phyloP scores from a whole-genome alignment of 2,888 invertebrate genomes.

The Amphipyra berbera region DNA sequence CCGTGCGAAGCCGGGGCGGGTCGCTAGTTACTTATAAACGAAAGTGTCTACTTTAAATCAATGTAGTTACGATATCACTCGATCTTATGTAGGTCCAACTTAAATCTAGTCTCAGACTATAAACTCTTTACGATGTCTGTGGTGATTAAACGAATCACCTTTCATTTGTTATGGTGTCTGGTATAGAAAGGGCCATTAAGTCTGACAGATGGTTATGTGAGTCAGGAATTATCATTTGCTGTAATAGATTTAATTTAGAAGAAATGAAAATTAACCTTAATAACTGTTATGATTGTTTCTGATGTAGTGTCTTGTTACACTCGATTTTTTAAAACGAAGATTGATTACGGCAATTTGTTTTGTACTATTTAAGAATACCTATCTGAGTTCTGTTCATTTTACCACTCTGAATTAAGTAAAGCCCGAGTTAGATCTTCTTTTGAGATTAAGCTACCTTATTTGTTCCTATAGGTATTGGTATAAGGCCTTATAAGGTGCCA shows the following conservation, averaged over 20 bases:
- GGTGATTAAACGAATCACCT: constrained; percentile 4
- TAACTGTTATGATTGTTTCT: background rate
- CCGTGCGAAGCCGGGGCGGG: too few species aligned
- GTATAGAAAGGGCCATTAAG: constrained; percentile 1
- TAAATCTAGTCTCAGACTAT: constrained; percentile 7
- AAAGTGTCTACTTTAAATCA: background rate
- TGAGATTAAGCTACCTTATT: too few species aligned
- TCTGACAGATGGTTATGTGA: background rate
- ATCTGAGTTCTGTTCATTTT: too few species aligned
- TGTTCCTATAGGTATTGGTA: too few species aligned
- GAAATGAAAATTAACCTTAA: constrained; percentile 1
- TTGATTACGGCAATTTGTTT: too few species aligned
- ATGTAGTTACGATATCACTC: background rate
- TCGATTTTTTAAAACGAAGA: too few species aligned
- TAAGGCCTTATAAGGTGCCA: too few species aligned
- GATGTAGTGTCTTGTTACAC: too few species aligned
- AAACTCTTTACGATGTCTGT: constrained; percentile 1
- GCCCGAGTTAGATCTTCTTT: too few species aligned
- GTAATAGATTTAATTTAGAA: background rate
- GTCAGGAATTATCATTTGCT: background rate
- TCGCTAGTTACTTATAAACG: background rate
- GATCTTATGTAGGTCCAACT: background rate
- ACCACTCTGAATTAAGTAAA: too few species aligned
- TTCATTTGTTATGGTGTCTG: constrained; percentile 15
- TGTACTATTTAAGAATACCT: too few species aligned